These are phyloP conservation scores for Nineta flava DNA, from an alignment of 2,888 invertebrate genomes.

Conservation along the genomic window DNA sequence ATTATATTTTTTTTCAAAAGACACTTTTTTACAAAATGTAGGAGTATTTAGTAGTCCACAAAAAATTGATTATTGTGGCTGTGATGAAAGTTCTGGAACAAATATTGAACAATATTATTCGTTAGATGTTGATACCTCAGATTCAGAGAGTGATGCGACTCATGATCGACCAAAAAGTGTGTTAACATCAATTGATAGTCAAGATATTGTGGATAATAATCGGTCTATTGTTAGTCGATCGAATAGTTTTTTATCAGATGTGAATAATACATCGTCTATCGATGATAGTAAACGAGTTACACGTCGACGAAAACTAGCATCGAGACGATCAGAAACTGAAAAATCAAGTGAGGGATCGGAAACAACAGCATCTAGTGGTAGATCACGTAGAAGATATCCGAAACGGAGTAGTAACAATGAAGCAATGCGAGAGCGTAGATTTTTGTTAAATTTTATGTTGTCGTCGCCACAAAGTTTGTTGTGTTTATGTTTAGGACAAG, in stretches of 20 bases:
- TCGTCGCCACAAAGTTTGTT: constrained; percentile 59
- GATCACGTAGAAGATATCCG: constrained; percentile 5
- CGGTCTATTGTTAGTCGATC: background rate
- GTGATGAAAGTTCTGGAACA: constrained; percentile 16
- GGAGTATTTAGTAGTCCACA: constrained; percentile 23
- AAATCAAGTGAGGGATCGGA: constrained; percentile 6
- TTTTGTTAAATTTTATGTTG: constrained; percentile 51
- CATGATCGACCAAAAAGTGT: constrained; percentile 25
- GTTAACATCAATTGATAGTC: constrained; percentile 21
- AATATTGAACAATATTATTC: background rate
- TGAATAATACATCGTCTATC: background rate
- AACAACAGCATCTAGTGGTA: constrained; percentile 10
- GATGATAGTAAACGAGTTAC: background rate
- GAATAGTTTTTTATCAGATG: background rate
- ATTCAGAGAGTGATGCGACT: constrained; percentile 28
- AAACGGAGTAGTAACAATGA: constrained; percentile 2
- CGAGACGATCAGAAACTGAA: constrained; percentile 1
- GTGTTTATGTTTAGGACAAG: constrained; percentile 56
- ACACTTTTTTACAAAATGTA: constrained; percentile 32
- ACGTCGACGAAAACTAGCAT: background rate
- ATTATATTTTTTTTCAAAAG: constrained; percentile 46
- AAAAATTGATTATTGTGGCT: constrained; percentile 14
- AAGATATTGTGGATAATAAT: background rate
- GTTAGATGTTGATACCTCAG: constrained; percentile 24
- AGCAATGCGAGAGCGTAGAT: constrained; percentile 12